A percentile compares a stretch with the other conserved stretches of the same genome.
Conservation (phyloP, 2,113 vertebrate genomes). For the Grantiella picta region DNA sequence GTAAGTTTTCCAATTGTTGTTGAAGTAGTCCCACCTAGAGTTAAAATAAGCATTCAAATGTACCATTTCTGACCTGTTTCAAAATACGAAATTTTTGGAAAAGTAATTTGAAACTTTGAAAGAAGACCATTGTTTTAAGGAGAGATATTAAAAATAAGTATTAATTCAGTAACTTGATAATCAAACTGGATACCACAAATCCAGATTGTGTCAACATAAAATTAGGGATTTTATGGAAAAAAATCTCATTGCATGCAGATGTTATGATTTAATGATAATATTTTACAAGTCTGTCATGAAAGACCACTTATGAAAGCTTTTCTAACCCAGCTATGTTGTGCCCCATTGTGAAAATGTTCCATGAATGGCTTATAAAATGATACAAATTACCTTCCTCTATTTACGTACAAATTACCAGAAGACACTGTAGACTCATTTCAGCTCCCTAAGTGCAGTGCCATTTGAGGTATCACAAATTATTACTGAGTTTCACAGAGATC, state of each 20-base stretch:
- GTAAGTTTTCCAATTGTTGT: constrained; percentile 74
- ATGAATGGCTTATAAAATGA: not conserved
- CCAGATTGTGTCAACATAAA: not conserved
- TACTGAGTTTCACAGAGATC: not conserved
- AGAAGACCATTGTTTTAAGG: not conserved
- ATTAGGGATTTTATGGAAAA: not conserved
- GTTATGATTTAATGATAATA: not conserved
- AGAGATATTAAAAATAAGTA: not conserved
- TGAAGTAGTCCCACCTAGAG: constrained; percentile 74
- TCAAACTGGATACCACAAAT: not conserved
- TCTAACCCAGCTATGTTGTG: not conserved
- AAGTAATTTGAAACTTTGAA: not conserved
- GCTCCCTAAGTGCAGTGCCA: not conserved
- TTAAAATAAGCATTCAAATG: constrained; percentile 43
- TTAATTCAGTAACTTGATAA: constrained; percentile 9
- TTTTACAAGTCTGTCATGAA: not conserved
- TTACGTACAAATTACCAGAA: not conserved
- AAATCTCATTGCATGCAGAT: not conserved
- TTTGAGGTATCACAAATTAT: not conserved
- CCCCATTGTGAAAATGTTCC: not conserved
- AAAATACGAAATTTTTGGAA: not conserved
- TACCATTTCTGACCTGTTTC: not conserved
- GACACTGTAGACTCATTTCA: not conserved
- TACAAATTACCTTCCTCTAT: not conserved
- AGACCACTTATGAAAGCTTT: not conserved